Percentiles rank a stretch among this genome's conserved stretches.
Conservation (phyloP, 2,888 invertebrate genomes). For the Diaprepes abbreviatus region DNA sequence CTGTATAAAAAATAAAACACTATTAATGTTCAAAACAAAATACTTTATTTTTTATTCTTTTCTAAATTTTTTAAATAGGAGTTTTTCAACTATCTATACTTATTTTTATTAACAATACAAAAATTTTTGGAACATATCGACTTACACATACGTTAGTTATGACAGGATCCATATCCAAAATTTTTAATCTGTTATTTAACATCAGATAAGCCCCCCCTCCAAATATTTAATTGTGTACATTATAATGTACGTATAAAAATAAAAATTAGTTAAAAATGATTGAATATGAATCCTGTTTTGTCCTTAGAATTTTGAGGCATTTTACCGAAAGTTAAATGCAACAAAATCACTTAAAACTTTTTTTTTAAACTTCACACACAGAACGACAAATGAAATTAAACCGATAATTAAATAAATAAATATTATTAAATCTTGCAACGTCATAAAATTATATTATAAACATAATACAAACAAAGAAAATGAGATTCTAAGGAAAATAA, state of each 20-base stretch:
- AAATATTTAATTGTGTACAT: too few relatives aligned
- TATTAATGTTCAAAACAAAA: background rate
- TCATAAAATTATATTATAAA: background rate
- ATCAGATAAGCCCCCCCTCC: too few relatives aligned
- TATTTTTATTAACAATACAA: slow-evolving; percentile 21
- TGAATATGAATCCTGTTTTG: slow-evolving; percentile 30
- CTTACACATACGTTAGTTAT: slow-evolving; percentile 3
- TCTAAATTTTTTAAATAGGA: background rate
- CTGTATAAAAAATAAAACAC: too few relatives aligned
- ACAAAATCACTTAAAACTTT: slow-evolving; percentile 9
- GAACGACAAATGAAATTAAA: background rate
- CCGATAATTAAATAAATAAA: background rate
- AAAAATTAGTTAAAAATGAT: background rate
- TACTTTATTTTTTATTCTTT: slow-evolving; percentile 9
- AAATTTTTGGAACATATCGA: slow-evolving; percentile 16
- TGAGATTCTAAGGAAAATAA: background rate
- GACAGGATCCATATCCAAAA: slow-evolving; percentile 33
- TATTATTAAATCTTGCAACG: background rate
- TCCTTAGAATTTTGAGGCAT: background rate
- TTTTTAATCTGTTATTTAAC: too few relatives aligned
- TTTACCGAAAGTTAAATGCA: slow-evolving; percentile 8
- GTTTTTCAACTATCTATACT: slow-evolving; percentile 1
- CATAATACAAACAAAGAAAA: background rate
- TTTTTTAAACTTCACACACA: slow-evolving; percentile 2
- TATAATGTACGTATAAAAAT: too few relatives aligned